phyloP scores from a whole-genome alignment of 2,797 vertebrate genomes.

The Trachops cirrhosus region DNA sequence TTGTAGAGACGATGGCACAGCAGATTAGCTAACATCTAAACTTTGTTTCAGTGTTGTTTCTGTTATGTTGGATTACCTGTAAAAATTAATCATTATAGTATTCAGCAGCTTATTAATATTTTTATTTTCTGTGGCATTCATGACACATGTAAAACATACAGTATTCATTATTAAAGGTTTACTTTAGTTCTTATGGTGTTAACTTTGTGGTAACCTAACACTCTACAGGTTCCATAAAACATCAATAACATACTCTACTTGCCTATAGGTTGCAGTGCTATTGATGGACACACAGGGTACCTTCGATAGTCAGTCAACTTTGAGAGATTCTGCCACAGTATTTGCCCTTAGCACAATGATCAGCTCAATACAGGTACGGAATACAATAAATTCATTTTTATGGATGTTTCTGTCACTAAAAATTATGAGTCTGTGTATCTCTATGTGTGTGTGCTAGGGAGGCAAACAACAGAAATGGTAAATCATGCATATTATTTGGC shows the following conservation, averaged over 20 bases:
- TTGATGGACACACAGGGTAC: slow-evolving; percentile 99
- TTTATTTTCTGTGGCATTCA: slow-evolving; percentile 18
- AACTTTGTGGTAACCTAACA: neutral
- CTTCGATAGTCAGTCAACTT: slow-evolving; percentile 98
- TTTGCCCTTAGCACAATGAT: slow-evolving; percentile 99
- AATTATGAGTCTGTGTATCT: slow-evolving; percentile 13
- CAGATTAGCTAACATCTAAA: neutral
- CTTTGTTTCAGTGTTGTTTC: neutral
- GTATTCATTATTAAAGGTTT: slow-evolving; percentile 9
- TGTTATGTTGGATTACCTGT: neutral
- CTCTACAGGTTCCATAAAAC: neutral
- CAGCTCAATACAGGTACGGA: slow-evolving; percentile 97
- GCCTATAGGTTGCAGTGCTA: slow-evolving; percentile 92
- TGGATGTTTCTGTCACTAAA: slow-evolving; percentile 40
- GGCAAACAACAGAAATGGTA: slow-evolving; percentile 4
- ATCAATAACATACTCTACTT: neutral
- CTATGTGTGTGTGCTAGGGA: neutral
- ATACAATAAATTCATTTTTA: neutral
- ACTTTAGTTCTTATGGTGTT: neutral
- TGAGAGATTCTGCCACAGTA: slow-evolving; percentile 97
- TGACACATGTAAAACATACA: neutral
- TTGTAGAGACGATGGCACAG: neutral
- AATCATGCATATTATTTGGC: neutral
- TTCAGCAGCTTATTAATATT: neutral
- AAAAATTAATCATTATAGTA: neutral